A percentile compares a stretch with the other conserved stretches of the same genome.
These are phyloP conservation scores for Idaea biselata DNA, from an alignment of 2,888 invertebrate species.

Conservation along the genomic window DNA sequence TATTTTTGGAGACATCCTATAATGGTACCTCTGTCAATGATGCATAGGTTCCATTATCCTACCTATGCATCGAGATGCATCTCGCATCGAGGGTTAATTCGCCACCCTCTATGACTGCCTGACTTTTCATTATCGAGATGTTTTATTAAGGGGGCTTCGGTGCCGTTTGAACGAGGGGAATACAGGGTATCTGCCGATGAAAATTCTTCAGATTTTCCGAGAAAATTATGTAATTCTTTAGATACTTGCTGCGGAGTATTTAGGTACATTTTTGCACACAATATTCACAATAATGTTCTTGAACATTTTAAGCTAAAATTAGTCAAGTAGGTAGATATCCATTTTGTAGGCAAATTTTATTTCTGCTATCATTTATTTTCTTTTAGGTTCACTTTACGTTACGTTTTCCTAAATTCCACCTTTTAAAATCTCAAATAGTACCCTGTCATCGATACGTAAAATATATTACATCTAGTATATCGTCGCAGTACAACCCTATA, in stretches of 20 bases:
- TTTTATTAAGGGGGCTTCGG: conserved; percentile 77
- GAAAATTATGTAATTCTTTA: neutral
- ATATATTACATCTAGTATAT: conserved; percentile 25
- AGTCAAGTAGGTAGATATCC: neutral
- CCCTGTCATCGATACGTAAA: too few species aligned
- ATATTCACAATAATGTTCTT: conserved; percentile 10
- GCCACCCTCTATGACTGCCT: conserved; percentile 77
- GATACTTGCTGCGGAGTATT: neutral
- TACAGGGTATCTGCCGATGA: conserved; percentile 55
- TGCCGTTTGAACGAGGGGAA: conserved; percentile 51
- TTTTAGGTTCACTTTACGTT: neutral
- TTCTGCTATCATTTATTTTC: neutral
- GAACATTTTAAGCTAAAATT: neutral
- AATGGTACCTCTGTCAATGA: neutral
- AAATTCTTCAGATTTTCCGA: conserved; percentile 11
- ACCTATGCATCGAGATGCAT: conserved; percentile 32
- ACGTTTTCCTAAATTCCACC: neutral
- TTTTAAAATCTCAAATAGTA: neutral
- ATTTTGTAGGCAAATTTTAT: neutral
- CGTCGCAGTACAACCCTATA: conserved; percentile 37
- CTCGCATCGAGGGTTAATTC: conserved; percentile 62
- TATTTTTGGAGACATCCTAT: conserved; percentile 10
- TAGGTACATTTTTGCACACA: neutral
- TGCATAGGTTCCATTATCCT: conserved; percentile 55
- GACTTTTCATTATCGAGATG: conserved; percentile 82